A percentile compares a stretch with the other conserved stretches of the same genome.
These are phyloP conservation scores for Bombus cullumanus DNA, from an alignment of 1,140 invertebrate genomes.

Conservation along the genomic window DNA sequence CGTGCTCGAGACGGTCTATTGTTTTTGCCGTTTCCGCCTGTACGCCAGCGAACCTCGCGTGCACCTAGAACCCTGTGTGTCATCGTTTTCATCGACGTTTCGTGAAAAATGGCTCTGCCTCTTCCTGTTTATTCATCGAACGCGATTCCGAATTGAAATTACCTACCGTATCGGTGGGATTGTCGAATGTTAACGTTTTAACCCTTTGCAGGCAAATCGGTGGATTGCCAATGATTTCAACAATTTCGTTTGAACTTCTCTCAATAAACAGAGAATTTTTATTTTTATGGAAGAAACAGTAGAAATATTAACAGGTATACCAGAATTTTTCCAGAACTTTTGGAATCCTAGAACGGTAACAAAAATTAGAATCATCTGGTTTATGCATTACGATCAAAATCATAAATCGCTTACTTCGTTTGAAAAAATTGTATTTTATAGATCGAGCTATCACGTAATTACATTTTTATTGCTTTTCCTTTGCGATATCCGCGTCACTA, in stretches of 20 bases:
- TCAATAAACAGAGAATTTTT: too few species aligned
- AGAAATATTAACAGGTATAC: too few species aligned
- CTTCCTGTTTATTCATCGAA: background rate
- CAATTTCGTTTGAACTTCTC: too few species aligned
- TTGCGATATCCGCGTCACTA: too few species aligned
- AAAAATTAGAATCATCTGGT: too few species aligned
- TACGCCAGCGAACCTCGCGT: background rate
- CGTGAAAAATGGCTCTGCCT: background rate
- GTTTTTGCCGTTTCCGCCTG: slow-evolving; percentile 45
- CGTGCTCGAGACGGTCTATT: slow-evolving; percentile 49
- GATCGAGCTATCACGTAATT: background rate
- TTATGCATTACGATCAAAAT: background rate
- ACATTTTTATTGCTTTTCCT: background rate
- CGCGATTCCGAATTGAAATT: background rate
- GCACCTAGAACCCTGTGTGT: background rate
- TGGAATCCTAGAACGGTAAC: too few species aligned
- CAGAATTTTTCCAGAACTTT: too few species aligned
- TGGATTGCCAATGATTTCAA: too few species aligned
- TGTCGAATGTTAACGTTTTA: background rate
- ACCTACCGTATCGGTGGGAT: background rate
- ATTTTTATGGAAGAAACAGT: too few species aligned
- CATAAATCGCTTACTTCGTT: background rate
- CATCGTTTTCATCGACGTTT: background rate
- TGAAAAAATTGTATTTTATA: background rate
- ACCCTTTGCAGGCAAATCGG: too few species aligned